Evolutionary conservation across 2,113 vertebrate species (phyloP).

Genomic region (Saguinus imperator): DNA sequence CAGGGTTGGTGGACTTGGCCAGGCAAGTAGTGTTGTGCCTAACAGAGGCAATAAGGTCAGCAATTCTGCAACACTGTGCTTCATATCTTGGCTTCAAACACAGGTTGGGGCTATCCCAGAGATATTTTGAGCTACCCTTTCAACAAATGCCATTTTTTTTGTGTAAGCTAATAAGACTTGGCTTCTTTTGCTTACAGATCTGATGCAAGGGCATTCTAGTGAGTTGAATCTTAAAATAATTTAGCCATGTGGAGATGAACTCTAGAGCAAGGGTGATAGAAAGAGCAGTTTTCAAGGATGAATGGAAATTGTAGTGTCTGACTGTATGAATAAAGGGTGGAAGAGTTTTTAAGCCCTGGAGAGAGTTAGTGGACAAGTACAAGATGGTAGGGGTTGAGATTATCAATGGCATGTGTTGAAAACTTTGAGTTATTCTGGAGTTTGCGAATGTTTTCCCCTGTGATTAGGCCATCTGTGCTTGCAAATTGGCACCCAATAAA

Average conservation of each 20-base stretch:
- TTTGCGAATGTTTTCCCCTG: background rate
- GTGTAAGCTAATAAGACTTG: background rate
- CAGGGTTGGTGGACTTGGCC: background rate
- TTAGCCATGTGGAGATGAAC: background rate
- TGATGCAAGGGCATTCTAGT: background rate
- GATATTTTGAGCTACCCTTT: background rate
- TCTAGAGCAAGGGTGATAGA: background rate
- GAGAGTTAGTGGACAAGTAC: background rate
- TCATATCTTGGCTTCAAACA: background rate
- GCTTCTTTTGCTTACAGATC: background rate
- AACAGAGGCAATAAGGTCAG: background rate
- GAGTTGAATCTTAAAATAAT: conserved; percentile 7
- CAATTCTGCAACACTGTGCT: background rate
- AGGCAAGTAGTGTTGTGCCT: background rate
- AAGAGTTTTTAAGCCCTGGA: background rate
- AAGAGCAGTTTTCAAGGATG: background rate
- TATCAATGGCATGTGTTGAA: background rate
- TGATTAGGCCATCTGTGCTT: background rate
- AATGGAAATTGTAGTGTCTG: background rate
- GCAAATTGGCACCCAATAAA: background rate
- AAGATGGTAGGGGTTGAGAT: background rate
- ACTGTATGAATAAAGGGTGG: background rate
- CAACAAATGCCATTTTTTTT: background rate
- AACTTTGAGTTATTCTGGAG: background rate
- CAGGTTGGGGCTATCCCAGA: background rate